Evolutionary conservation across 2,888 invertebrate species (phyloP).

Genomic region (Melieria omissa): DNA sequence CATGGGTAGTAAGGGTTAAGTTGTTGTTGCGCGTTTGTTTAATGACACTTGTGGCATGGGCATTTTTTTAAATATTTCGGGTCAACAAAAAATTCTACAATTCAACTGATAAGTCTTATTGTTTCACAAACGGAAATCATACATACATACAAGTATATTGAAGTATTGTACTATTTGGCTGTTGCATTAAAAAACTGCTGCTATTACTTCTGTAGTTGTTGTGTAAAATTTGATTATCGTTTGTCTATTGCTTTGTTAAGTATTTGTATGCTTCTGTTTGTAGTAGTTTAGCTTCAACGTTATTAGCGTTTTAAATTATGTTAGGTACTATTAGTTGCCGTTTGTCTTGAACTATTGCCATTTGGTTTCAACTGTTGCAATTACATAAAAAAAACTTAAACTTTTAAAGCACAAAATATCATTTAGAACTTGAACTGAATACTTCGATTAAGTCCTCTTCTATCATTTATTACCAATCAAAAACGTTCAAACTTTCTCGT

Average conservation of each 20-base stretch:
- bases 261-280: not conserved
- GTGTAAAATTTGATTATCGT: not conserved
- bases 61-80: not conserved
- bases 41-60: slow-evolving; percentile 49
- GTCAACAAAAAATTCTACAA: not conserved
- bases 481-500: slow-evolving; percentile 63
- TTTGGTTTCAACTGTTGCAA: slow-evolving; percentile 22
- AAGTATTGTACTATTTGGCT: slow-evolving; percentile 30
- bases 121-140: not conserved
- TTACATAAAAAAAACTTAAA: slow-evolving; percentile 19
- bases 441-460: not conserved
- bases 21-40: slow-evolving; percentile 40
- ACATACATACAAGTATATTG: slow-evolving; percentile 2
- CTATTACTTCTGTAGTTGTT: not conserved
- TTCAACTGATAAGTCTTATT: not conserved
- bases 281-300: slow-evolving; percentile 11
- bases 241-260: too few species aligned
- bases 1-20: slow-evolving; percentile 23
- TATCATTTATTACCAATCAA: slow-evolving; percentile 59
- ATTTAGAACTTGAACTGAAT: slow-evolving; percentile 16
- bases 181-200: too few species aligned
- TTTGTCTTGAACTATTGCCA: slow-evolving; percentile 40
- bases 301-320: slow-evolving; percentile 18
- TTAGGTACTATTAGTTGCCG: slow-evolving; percentile 32
- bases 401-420: slow-evolving; percentile 16